phyloP scores from a whole-genome alignment of 2,797 vertebrate species.

The Cyclura pinguis region DNA sequence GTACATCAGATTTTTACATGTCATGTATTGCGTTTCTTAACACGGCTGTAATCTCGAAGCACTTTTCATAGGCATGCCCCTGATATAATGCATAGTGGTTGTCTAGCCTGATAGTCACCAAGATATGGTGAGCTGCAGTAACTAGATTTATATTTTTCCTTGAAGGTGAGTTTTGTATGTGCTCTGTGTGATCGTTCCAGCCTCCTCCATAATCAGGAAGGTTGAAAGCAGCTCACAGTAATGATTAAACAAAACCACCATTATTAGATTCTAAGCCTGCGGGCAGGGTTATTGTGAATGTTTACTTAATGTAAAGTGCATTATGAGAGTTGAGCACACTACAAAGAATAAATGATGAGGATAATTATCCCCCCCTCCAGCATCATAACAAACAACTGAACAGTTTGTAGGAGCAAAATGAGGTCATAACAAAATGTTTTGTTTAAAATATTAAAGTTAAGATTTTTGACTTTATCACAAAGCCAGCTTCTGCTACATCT shows the following conservation, averaged over 20 bases:
- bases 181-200: background rate
- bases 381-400: background rate
- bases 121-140: background rate
- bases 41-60: background rate
- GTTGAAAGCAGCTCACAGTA: background rate
- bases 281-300: background rate
- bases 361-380: background rate
- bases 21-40: too few relatives aligned
- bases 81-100: background rate
- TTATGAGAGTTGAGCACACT: background rate
- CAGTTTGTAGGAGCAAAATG: background rate
- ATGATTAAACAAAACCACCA: background rate
- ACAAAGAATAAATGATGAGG: slow-evolving; percentile 7
- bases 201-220: background rate
- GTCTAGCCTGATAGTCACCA: background rate
- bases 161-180: background rate
- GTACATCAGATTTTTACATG: too few relatives aligned
- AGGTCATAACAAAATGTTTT: background rate
- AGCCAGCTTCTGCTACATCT: background rate
- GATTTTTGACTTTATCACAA: background rate
- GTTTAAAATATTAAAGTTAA: slow-evolving; percentile 1
- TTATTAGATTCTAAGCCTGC: background rate
- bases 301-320: slow-evolving; percentile 3
- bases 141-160: background rate
- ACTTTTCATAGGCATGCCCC: background rate